Evolutionary conservation across 2,113 vertebrate genomes (phyloP).

Genomic region (human): GRCh38 chr5:132266501-132267000

Average conservation of each 20-base stretch:
- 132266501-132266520: slow-evolving; percentile 91
- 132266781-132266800: neutral
- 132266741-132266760: neutral
- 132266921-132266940: neutral
- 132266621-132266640: neutral
- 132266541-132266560: slow-evolving; percentile 86
- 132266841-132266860: neutral
- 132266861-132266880: neutral
- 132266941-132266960: neutral
- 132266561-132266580: neutral
- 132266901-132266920: neutral
- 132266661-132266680: neutral
- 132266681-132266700: neutral
- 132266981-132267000: neutral
- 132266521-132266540: slow-evolving; percentile 86
- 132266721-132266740: neutral
- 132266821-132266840: neutral
- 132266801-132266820: neutral
- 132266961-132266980: neutral
- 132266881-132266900: neutral
- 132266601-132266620: neutral
- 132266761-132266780: neutral
- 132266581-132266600: neutral
- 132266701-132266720: neutral
- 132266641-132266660: neutral